Conservation (phyloP, 1,140 invertebrate species). For the Onthophagus taurus region DNA sequence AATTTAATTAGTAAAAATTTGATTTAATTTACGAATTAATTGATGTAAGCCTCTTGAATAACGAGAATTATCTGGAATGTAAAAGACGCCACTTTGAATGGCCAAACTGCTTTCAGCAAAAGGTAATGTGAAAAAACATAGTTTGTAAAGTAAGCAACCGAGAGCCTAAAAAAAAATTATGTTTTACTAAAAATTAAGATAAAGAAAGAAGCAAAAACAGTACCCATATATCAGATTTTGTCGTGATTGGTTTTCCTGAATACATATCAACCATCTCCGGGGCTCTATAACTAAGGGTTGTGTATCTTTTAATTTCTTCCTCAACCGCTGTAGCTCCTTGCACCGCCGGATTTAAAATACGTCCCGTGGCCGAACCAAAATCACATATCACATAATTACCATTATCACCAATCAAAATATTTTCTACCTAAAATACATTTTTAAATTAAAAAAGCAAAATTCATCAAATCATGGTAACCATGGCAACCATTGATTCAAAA, state of each 20-base stretch:
- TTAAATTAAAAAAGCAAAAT: background rate
- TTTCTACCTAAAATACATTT: conserved; percentile 62
- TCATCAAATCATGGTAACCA: too few species aligned
- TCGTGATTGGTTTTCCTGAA: conserved; percentile 77
- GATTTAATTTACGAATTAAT: conserved; percentile 39
- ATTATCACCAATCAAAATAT: conserved; percentile 70
- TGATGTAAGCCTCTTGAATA: conserved; percentile 56
- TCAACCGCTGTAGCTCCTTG: conserved; percentile 68
- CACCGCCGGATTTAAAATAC: conserved; percentile 60
- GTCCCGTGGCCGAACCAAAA: conserved; percentile 77
- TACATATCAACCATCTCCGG: conserved; percentile 97
- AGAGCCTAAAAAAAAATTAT: conserved; percentile 54
- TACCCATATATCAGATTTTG: conserved; percentile 89
- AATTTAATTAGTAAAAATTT: background rate
- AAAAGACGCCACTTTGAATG: conserved; percentile 85
- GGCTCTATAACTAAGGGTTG: conserved; percentile 84
- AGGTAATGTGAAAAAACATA: conserved; percentile 86
- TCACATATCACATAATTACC: conserved; percentile 80
- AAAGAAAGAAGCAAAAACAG: too few species aligned
- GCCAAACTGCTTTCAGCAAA: conserved; percentile 91
- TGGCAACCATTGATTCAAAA: too few species aligned
- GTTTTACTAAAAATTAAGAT: conserved; percentile 3
- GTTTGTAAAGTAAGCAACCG: conserved; percentile 83
- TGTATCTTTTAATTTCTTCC: conserved; percentile 92
- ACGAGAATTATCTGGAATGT: conserved; percentile 74